Evolutionary conservation across 1,140 invertebrate genomes (phyloP).

Genomic region (Bradysia coprophila): DNA sequence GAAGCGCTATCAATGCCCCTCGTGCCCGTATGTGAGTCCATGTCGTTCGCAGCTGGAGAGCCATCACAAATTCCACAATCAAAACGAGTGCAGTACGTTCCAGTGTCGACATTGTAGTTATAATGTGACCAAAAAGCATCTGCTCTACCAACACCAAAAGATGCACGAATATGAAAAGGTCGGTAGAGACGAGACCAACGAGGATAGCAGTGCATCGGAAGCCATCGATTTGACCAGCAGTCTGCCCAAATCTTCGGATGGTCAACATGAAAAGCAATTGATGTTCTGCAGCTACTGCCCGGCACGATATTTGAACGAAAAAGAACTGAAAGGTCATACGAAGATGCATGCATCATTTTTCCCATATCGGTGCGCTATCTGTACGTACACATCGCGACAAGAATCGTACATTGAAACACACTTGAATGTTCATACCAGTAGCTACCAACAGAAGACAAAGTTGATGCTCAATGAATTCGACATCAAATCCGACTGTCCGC

Average conservation of each 20-base stretch:
- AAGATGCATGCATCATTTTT: conserved; percentile 30
- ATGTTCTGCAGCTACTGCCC: conserved; percentile 54
- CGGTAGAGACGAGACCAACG: conserved; percentile 4
- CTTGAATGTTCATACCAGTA: conserved; percentile 54
- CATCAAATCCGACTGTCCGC: conserved; percentile 36
- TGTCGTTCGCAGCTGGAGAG: conserved; percentile 70
- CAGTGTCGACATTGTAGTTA: conserved; percentile 67
- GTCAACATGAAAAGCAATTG: conserved; percentile 19
- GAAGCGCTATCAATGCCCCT: conserved; percentile 45
- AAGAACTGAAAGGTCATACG: conserved; percentile 36
- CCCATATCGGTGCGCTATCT: conserved; percentile 48
- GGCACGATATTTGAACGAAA: conserved; percentile 41
- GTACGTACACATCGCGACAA: conserved; percentile 57
- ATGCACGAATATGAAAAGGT: conserved; percentile 43
- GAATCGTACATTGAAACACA: conserved; percentile 51
- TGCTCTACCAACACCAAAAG: conserved; percentile 58
- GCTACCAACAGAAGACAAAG: conserved; percentile 64
- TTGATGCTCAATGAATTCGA: conserved; percentile 44
- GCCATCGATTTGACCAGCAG: conserved; percentile 5
- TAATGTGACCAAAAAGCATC: conserved; percentile 58
- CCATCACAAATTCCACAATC: conserved; percentile 68
- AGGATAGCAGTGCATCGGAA: background rate
- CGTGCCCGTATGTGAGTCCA: conserved; percentile 63
- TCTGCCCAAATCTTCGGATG: conserved; percentile 11
- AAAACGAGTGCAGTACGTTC: conserved; percentile 44